Evolutionary conservation across 1,140 invertebrate genomes (phyloP).

Genomic region (Colletes gigas): DNA sequence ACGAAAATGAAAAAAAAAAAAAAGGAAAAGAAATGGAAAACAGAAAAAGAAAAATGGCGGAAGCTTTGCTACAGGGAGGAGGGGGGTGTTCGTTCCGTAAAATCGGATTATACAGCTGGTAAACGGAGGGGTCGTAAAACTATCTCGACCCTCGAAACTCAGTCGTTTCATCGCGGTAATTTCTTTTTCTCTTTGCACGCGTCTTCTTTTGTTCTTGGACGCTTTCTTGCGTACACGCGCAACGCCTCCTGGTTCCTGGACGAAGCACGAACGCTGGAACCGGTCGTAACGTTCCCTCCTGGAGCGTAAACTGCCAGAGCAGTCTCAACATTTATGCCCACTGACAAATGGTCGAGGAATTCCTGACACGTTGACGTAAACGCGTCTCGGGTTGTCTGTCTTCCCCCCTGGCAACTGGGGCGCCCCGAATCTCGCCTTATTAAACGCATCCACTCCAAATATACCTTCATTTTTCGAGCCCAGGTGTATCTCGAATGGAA

Average conservation of each 20-base stretch:
- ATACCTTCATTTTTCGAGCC: background rate
- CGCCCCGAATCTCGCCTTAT: slow-evolving; percentile 64
- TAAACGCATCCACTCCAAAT: slow-evolving; percentile 40
- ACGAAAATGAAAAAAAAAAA: background rate
- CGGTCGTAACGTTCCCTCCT: slow-evolving; percentile 41
- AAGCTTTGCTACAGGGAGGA: background rate
- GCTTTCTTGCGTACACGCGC: background rate
- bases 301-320: slow-evolving; percentile 25
- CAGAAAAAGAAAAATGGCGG: slow-evolving; percentile 14
- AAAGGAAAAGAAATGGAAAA: background rate
- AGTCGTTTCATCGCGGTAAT: slow-evolving; percentile 38
- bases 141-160: slow-evolving; percentile 8
- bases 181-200: slow-evolving; percentile 17
- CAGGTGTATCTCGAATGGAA: slow-evolving; percentile 4
- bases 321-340: slow-evolving; percentile 51
- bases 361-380: slow-evolving; percentile 35
- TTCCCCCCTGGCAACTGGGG: slow-evolving; percentile 59
- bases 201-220: slow-evolving; percentile 4
- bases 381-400: background rate
- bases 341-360: slow-evolving; percentile 45
- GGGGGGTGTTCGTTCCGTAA: slow-evolving; percentile 29
- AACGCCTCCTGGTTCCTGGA: background rate
- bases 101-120: slow-evolving; percentile 51
- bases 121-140: slow-evolving; percentile 35
- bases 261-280: slow-evolving; percentile 38